These are phyloP conservation scores for Sterrhoptilus dennistouni DNA, from an alignment of 2,113 vertebrate genomes.

Conservation along the genomic window DNA sequence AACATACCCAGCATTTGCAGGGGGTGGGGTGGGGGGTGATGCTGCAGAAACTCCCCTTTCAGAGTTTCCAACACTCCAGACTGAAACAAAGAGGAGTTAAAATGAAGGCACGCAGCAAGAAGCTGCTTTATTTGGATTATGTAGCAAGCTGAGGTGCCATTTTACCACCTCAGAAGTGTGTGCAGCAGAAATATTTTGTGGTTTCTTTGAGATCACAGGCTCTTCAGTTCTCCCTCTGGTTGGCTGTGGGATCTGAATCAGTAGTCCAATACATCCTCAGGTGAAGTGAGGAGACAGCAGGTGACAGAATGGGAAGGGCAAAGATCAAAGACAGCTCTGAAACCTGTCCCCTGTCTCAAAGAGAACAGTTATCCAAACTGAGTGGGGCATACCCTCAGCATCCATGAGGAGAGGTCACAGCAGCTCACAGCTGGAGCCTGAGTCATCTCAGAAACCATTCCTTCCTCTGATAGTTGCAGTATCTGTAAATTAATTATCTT, in stretches of 20 bases:
- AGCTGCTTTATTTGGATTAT: not conserved
- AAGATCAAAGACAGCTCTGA: not conserved
- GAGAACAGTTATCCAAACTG: not conserved
- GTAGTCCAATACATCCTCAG: not conserved
- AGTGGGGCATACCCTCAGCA: not conserved
- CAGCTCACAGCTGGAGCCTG: not conserved
- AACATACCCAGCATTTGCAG: not conserved
- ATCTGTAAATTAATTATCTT: not conserved
- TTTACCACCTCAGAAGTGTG: not conserved
- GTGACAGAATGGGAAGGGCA: accelerated
- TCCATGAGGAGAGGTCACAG: not conserved
- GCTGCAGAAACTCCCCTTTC: not conserved
- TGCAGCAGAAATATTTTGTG: not conserved
- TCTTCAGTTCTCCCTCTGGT: not conserved
- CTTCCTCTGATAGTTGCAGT: not conserved
- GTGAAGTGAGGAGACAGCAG: not conserved
- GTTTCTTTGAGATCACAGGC: not conserved
- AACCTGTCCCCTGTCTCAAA: not conserved
- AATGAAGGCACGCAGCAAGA: not conserved
- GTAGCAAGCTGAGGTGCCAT: not conserved
- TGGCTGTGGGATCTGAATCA: not conserved
- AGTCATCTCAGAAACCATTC: not conserved
- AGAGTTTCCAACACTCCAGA: no score
- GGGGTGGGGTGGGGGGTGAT: not conserved
- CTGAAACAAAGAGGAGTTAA: not conserved